Conservation (phyloP, 2,888 invertebrate species). For the Trypoxylon attenuatum region DNA sequence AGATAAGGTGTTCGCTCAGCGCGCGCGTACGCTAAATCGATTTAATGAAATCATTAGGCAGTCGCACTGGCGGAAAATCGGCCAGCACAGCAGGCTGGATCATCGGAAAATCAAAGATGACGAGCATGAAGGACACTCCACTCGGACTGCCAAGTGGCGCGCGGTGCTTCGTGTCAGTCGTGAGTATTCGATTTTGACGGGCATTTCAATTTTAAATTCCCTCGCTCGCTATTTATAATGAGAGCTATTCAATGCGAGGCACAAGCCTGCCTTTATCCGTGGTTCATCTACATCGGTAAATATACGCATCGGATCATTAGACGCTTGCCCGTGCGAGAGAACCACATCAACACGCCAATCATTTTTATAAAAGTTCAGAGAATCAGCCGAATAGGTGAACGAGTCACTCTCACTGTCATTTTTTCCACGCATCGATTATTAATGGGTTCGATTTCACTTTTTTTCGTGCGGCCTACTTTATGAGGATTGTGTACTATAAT, state of each 20-base stretch:
- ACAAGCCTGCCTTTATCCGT: slow-evolving; percentile 6
- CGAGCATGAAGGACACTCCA: slow-evolving; percentile 11
- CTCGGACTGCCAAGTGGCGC: neutral
- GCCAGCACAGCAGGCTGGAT: neutral
- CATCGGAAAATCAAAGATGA: slow-evolving; percentile 9
- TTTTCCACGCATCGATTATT: too few relatives aligned
- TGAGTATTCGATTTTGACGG: slow-evolving; percentile 32
- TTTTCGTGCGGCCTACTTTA: too few relatives aligned
- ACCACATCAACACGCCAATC: neutral
- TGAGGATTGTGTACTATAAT: too few relatives aligned
- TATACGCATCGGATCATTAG: neutral
- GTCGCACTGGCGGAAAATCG: slow-evolving; percentile 18
- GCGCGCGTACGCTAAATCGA: slow-evolving; percentile 29
- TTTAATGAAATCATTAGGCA: slow-evolving; percentile 44
- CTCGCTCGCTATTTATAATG: slow-evolving; percentile 8
- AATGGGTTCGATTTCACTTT: too few relatives aligned
- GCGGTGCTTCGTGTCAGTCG: slow-evolving; percentile 29
- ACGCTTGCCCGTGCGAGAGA: neutral
- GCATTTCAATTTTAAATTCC: slow-evolving; percentile 22
- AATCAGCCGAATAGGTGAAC: neutral
- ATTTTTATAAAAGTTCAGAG: neutral
- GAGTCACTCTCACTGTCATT: too few relatives aligned
- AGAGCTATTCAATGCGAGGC: slow-evolving; percentile 16
- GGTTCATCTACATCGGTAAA: slow-evolving; percentile 1
- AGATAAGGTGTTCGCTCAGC: slow-evolving; percentile 22